phyloP scores from a whole-genome alignment of 2,888 invertebrate species.

The Drepana falcataria region DNA sequence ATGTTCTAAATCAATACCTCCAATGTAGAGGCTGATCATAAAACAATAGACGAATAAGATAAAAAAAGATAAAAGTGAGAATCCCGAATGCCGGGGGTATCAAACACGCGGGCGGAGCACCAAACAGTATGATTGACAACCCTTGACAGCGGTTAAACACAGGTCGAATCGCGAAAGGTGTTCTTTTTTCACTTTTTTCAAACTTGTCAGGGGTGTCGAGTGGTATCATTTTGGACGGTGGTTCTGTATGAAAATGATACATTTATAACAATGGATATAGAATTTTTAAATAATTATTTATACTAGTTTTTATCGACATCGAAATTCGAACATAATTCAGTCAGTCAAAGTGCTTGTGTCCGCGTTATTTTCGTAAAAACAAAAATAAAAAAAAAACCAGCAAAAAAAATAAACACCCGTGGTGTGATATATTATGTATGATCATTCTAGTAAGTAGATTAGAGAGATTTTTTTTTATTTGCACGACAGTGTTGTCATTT shows the following conservation, averaged over 20 bases:
- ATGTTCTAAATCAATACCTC: too few species aligned
- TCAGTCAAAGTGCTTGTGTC: too few species aligned
- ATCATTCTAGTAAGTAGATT: too few species aligned
- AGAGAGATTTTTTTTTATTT: too few species aligned
- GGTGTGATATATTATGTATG: too few species aligned
- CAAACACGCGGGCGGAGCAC: conserved; percentile 41
- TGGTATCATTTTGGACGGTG: conserved; percentile 13
- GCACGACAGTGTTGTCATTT: too few species aligned
- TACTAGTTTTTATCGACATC: too few species aligned
- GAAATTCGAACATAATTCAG: too few species aligned
- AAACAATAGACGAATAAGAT: conserved; percentile 18
- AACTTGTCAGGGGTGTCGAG: conserved; percentile 23
- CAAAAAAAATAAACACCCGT: too few species aligned
- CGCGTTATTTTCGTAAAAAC: too few species aligned
- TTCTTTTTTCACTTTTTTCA: conserved; percentile 36
- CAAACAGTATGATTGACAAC: conserved; percentile 59
- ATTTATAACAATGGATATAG: too few species aligned
- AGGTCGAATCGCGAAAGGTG: conserved; percentile 71
- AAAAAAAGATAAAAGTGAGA: conserved; percentile 17
- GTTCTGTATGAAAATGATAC: conserved; percentile 32
- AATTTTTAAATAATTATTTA: background rate
- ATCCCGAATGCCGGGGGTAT: conserved; percentile 30
- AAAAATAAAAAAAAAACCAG: too few species aligned
- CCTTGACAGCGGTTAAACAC: conserved; percentile 71
- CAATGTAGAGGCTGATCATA: conserved; percentile 18